Conservation (phyloP, 2,797 vertebrate species). For the Hybognathus amarus region DNA sequence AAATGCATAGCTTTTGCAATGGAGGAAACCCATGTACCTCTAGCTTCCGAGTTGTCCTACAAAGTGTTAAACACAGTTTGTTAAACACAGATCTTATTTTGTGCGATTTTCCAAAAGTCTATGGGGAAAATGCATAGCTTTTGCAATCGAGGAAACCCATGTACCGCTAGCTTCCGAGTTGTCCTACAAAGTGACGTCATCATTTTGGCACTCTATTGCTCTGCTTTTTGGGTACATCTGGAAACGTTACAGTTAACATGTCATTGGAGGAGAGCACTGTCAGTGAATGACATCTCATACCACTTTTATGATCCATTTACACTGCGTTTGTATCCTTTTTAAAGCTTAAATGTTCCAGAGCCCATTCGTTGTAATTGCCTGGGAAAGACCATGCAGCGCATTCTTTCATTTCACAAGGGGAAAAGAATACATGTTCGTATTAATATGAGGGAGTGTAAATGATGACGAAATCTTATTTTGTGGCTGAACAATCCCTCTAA, state of each 20-base stretch:
- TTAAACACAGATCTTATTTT: no score
- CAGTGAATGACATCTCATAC: neutral
- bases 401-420: neutral
- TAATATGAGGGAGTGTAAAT: neutral
- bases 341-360: neutral
- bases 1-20: no score
- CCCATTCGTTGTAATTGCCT: neutral
- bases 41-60: no score
- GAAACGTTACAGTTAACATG: neutral
- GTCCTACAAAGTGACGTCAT: no score
- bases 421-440: neutral
- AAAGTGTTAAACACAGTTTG: no score
- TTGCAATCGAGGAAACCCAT: no score
- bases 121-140: no score
- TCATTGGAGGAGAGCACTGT: neutral
- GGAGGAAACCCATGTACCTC: no score
- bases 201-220: neutral
- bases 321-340: neutral
- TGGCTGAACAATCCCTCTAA: constrained; percentile 15
- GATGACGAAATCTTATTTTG: constrained; percentile 7
- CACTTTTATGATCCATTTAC: neutral
- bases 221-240: neutral
- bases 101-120: no score
- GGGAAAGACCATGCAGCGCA: neutral
- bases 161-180: no score